Evolutionary conservation across 2,113 vertebrate genomes (phyloP).

Genomic region (Gila orcuttii): DNA sequence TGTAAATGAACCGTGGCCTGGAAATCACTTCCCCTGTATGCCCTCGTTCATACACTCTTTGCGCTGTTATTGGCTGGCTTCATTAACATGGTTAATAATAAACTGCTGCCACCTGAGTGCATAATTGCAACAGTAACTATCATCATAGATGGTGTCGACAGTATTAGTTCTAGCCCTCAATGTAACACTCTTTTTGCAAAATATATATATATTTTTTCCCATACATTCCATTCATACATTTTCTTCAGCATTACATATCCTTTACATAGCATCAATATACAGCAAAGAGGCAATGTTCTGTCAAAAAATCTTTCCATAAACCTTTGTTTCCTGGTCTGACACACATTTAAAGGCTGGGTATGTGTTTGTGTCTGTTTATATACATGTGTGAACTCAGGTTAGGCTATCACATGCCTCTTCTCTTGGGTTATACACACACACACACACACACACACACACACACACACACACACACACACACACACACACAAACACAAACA

Average conservation of each 20-base stretch:
- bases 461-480: conserved; percentile 39
- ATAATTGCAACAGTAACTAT: background rate
- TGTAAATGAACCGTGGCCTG: background rate
- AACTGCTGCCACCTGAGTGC: background rate
- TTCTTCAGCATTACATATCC: background rate
- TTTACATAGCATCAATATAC: background rate
- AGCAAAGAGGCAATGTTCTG: background rate
- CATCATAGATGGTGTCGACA: background rate
- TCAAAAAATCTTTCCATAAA: background rate
- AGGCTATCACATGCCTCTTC: conserved; percentile 59
- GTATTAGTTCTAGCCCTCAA: background rate
- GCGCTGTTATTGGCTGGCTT: conserved; percentile 2
- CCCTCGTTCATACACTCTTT: background rate
- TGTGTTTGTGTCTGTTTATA: conserved; percentile 48
- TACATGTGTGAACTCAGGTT: conserved; percentile 52
- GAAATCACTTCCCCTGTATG: background rate
- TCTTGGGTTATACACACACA: conserved; percentile 57
- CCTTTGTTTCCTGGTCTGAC: background rate
- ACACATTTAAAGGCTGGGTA: conserved; percentile 40
- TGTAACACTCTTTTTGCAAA: background rate
- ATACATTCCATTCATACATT: background rate
- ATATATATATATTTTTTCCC: background rate
- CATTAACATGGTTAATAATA: background rate
- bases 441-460: conserved; percentile 38
- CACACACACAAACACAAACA: conserved; percentile 38